Evolutionary conservation across 2,797 vertebrate species (phyloP), one percentile per base, ranked within the genome.

Genomic region (Acipenser ruthenus): DNA sequence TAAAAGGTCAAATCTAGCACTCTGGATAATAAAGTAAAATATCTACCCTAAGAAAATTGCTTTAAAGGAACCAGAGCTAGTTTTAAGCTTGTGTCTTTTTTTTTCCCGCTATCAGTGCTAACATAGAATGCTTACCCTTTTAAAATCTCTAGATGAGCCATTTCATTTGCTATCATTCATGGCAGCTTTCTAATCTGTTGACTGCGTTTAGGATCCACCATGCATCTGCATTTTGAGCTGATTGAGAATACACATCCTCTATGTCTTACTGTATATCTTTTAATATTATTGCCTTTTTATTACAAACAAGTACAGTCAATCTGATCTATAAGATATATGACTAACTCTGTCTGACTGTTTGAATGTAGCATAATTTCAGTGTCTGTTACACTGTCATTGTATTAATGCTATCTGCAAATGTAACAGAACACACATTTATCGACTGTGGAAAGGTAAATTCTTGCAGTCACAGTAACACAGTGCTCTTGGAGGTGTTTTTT

Each of bases 391-490:
- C 51, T 53, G 51, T 53, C 51, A 53, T 9, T 53, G 51, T 53
- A 53, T 58, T 58, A 58, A 15, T 58, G 55, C 12, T 58, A 58
- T 58, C 55, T 58, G 55, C 55, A 58, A 58, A 58, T 58, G 55
- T 58, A 58, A 58, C 15, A 58, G 6, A 58, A 13, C 55, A 53
- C 55, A 7, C 7, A 11, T 58, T 58, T 61, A 71, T 56, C 10
- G 65, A 67, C 68, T 59, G 64, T 69, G 71, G 74, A 77, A 71
- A 65, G 56, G n/a, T 78, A 52, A 71, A 6, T 75, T 77, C 70
- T 78, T 70, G 18, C 55, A 69, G 53, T 68, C 71, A 18, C 37
- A 72, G 69, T 72, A 75, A 71, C 55, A 10, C 9, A 58, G 55
- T n/a, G 12, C 55, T 13, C 11, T 71, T 77, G 53, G 62, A 72